Base-by-base conservation (phyloP, 1,140 invertebrate species). In the Trachelipus rathkii region DNA sequence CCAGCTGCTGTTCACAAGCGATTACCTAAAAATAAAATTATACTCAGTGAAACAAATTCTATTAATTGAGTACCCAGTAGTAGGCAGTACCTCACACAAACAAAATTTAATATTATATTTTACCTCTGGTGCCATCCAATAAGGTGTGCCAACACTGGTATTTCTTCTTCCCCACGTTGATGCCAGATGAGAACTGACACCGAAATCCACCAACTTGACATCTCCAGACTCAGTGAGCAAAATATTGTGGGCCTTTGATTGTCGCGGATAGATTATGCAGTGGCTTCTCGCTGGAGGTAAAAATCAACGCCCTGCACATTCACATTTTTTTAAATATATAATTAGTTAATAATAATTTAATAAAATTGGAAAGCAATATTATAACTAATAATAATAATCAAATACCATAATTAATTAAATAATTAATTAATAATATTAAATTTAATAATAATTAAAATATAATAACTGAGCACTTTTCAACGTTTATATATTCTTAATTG, bases 51-150 rank as follows among this genome's bases (percentile, higher is more conserved):
- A 33, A 33, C 33, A 33, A 33, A 33, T 33, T 33, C 33, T 6
- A 33, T 33, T 33, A 33, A 33, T 33, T 6, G 33, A 3, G 6
- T 33, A 33, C 33, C 1, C 33, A 33, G 6, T 33, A 3, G 2
- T 6, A 3, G 33, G 33, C 33, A 33, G 6, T 33, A 33, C 6
- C 33, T 1, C 33, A 33, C 33, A 33, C 1, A 3, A 33, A 33
- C 33, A 33, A 33, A 33, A 33, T 33, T 24, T 68, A 44, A 44
- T 44, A 15, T 44, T 44, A 44, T 69, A 23, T 81, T 82, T 84
- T 85, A 92, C 91, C 88, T 93, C 92, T 13, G 92, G 92, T 44
- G 92, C 91, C 92, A 93, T 93, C 92, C 92, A 93, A 83, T 92
- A 93, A 0, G 92, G 92, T 8, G 92, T 93, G 4, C 92, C 92